phyloP scores from a whole-genome alignment of 1,140 invertebrate genomes.

The Protaetia brevitarsis region DNA sequence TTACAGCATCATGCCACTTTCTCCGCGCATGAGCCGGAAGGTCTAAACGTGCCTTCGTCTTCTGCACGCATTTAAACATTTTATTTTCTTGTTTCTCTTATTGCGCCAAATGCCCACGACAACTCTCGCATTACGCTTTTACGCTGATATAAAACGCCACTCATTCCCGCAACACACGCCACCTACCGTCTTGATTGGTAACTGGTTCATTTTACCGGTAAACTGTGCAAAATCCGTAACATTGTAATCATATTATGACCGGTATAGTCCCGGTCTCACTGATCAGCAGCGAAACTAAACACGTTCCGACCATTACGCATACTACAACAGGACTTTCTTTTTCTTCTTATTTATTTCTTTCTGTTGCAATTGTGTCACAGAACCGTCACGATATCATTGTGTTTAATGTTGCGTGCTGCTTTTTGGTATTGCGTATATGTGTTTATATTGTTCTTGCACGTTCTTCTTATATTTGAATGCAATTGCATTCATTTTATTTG shows the following conservation, averaged over 20 bases:
- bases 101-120: not conserved
- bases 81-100: not conserved
- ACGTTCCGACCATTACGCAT: slow-evolving; percentile 10
- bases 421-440: not conserved
- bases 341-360: no score
- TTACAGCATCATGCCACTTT: not conserved
- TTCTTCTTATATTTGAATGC: slow-evolving; percentile 11
- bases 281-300: not conserved
- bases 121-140: not conserved
- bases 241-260: slow-evolving; percentile 3
- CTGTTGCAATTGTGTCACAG: no score
- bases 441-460: slow-evolving; percentile 14
- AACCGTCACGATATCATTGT: no score
- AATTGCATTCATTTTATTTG: not conserved
- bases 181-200: not conserved
- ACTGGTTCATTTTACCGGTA: not conserved
- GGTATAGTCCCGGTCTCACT: not conserved
- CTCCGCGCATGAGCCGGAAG: not conserved
- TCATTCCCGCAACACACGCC: not conserved
- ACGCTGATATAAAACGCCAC: not conserved
- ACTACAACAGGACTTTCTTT: not conserved
- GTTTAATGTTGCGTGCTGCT: not conserved
- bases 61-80: slow-evolving; percentile 4
- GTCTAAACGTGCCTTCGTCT: not conserved
- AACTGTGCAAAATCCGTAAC: slow-evolving; percentile 14